phyloP scores from a whole-genome alignment of 2,888 invertebrate species.

The Rugalucina vietnamica region DNA sequence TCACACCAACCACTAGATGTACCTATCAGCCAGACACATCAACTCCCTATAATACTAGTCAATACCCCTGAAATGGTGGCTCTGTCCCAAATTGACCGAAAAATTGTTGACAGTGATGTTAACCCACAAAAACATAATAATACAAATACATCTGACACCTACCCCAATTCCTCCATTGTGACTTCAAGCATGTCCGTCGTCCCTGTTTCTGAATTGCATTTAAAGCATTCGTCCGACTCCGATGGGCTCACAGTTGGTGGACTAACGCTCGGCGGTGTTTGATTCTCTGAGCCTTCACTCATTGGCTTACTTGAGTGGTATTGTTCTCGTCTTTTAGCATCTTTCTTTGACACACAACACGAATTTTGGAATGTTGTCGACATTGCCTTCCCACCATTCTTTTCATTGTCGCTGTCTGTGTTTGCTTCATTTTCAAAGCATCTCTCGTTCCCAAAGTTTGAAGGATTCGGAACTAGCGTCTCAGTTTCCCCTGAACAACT shows the following conservation, averaged over 20 bases:
- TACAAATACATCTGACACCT: too few species aligned
- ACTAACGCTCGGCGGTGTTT: neutral
- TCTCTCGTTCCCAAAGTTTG: neutral
- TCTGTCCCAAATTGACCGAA: too few species aligned
- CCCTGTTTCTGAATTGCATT: neutral
- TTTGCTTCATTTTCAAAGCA: neutral
- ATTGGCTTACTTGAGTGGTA: neutral
- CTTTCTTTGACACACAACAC: neutral
- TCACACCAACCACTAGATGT: too few species aligned
- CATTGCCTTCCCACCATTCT: neutral
- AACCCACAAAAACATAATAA: too few species aligned
- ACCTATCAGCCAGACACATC: too few species aligned
- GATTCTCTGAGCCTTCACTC: neutral
- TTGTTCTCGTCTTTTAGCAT: neutral
- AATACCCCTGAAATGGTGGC: too few species aligned
- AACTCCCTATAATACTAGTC: too few species aligned
- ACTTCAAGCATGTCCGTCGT: neutral
- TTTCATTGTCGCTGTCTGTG: neutral
- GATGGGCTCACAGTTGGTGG: neutral
- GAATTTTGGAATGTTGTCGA: neutral
- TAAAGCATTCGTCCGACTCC: neutral
- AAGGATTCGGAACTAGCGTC: neutral
- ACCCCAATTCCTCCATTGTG: constrained; percentile 50
- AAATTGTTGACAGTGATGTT: too few species aligned
- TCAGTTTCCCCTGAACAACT: neutral